Base-by-base conservation (phyloP, 2,113 vertebrate species). In the Ciconia boyciana region DNA sequence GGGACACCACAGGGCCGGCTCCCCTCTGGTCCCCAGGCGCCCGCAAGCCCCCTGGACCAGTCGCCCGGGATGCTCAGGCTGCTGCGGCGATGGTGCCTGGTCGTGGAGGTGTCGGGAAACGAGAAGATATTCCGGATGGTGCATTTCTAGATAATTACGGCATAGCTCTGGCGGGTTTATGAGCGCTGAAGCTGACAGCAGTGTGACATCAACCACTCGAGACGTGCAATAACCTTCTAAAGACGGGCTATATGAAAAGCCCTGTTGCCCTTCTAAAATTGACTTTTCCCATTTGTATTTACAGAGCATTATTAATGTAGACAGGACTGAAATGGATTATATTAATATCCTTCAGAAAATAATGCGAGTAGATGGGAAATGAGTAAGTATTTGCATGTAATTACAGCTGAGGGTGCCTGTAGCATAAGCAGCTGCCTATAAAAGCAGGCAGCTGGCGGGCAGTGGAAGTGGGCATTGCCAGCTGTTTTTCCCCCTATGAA, bases 211-310 rank as follows among this genome's bases (percentile, higher is more conserved):
- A 28, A 54, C 60, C 75, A 79, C 57, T 89, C 0, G 1, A 94
- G 46, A 85, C 0, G 0, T 31, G 39, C 46, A 77, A 71, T 78
- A 87, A 72, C 55, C 68, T 93, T 64, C 57, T 72, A 83, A 85
- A 89, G 39, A 92, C 20, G 49, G 16, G 22, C 36, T 87, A 11
- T 46, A 36, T 32, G 58, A 83, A 91, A 89, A 72, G 41, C 16
- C 19, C 10, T 49, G 21, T 69, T 86, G 54, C 58, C 1, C 0
- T 70, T 94, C 64, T 58, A 66, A 94, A 95, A 95, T 22, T n/a
- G 46, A 91, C 70, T 94, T 86, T 94, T 93, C n/a, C 31, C 46
- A 44, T 74, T 85, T 88, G 43, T 91, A 74, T 88, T 95, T 95
- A 68, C 18, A 60, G 55, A 54, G 6, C 15, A n/a, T 75, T 83